phyloP scores from a whole-genome alignment of 2,888 invertebrate species.

The Crioceris asparagi region DNA sequence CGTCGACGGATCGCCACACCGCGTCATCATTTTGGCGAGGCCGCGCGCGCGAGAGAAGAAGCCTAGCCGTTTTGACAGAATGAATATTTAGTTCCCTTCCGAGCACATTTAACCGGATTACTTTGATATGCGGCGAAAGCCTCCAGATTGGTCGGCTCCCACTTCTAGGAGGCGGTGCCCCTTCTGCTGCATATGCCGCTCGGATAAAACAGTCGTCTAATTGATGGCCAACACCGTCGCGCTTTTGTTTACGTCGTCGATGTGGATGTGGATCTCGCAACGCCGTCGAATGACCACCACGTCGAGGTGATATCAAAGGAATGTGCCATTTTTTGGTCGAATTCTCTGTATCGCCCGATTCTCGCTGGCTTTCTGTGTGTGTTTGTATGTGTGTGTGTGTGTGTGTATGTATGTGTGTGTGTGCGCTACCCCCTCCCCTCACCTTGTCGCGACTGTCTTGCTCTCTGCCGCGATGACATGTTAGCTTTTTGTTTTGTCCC shows the following conservation, averaged over 20 bases:
- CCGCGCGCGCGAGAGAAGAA: constrained; percentile 22
- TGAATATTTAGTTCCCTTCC: constrained; percentile 39
- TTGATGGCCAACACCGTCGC: no score
- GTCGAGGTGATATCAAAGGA: constrained; percentile 44
- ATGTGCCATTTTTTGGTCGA: constrained; percentile 40
- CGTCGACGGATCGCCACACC: no score
- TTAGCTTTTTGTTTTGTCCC: constrained; percentile 33
- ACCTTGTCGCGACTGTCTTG: constrained; percentile 20
- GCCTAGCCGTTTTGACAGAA: constrained; percentile 40
- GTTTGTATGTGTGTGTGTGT: no score
- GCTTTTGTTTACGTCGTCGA: constrained; percentile 7
- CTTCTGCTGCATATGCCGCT: no score
- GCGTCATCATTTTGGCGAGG: constrained; percentile 9
- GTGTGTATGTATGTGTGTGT: no score
- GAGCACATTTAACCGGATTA: constrained; percentile 38
- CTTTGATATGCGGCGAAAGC: constrained; percentile 38
- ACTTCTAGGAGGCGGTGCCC: constrained; percentile 37
- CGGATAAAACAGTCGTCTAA: no score
- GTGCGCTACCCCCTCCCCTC: no score
- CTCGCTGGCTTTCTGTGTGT: no score
- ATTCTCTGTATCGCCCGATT: no score
- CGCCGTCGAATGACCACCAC: constrained; percentile 42
- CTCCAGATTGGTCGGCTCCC: constrained; percentile 42
- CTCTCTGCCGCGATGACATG: constrained; percentile 31
- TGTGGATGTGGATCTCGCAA: constrained; percentile 35